A percentile compares a stretch with the other conserved stretches of the same genome.
phyloP scores from a whole-genome alignment of 2,113 vertebrate species.

The Dicerorhinus sumatrensis region DNA sequence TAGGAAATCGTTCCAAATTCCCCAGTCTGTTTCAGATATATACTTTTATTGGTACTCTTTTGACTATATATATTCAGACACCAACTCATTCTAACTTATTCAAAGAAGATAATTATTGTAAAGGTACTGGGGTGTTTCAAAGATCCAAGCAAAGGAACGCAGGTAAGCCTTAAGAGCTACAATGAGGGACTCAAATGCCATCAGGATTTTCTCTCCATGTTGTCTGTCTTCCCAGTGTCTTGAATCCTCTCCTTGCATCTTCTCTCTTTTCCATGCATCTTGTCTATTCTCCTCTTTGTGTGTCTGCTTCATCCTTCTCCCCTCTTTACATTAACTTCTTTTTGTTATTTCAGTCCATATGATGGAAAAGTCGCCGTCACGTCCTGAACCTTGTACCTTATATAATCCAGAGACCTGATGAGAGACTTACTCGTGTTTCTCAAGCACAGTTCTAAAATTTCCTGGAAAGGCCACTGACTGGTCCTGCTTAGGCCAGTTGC shows the following conservation, averaged over 20 bases:
- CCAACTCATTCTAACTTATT: slow-evolving; percentile 26
- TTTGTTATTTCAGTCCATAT: not conserved
- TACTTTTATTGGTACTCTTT: not conserved
- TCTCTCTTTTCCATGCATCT: not conserved
- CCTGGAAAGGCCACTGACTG: not conserved
- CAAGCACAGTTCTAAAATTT: not conserved
- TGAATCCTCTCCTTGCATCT: not conserved
- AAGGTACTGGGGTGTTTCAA: not conserved
- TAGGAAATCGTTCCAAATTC: slow-evolving; percentile 45
- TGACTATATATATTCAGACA: slow-evolving; percentile 28
- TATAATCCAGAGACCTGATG: not conserved
- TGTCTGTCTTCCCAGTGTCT: not conserved
- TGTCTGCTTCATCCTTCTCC: not conserved
- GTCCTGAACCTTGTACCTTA: not conserved
- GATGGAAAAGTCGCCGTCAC: not conserved
- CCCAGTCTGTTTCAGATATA: slow-evolving; percentile 15
- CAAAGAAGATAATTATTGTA: slow-evolving; percentile 1
- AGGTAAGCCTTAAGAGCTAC: not conserved
- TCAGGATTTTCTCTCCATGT: not conserved
- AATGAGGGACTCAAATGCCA: not conserved
- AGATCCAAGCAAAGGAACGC: not conserved
- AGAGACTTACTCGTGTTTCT: not conserved
- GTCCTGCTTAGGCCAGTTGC: not conserved
- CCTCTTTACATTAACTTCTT: not conserved
- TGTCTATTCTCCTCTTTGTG: not conserved